phyloP scores from a whole-genome alignment of 2,113 vertebrate genomes.

The Junco hyemalis region DNA sequence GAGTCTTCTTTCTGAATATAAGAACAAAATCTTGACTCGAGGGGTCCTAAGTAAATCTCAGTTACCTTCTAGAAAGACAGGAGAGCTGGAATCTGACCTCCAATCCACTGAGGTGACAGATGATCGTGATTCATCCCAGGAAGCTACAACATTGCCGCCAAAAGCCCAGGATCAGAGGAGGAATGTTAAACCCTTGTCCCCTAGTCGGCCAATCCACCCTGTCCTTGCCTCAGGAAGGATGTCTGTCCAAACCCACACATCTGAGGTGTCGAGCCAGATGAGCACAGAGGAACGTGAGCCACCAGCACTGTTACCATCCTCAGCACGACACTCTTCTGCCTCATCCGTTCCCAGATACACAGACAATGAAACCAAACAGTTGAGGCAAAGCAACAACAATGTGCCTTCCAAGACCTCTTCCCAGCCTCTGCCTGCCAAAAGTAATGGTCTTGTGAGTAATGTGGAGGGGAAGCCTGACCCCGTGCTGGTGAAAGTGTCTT shows the following conservation, averaged over 20 bases:
- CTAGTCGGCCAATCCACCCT: conserved; percentile 77
- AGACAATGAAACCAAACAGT: conserved; percentile 61
- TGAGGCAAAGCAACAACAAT: conserved; percentile 5
- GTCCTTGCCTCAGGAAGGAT: conserved; percentile 75
- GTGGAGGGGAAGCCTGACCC: conserved; percentile 35
- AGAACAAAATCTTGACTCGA: conserved; percentile 63
- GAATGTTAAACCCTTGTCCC: conserved; percentile 68
- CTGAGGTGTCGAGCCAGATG: not conserved
- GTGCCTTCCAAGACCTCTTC: conserved; percentile 12
- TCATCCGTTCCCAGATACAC: not conserved
- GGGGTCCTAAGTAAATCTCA: conserved; percentile 44
- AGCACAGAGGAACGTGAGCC: not conserved
- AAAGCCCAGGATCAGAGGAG: conserved; percentile 61
- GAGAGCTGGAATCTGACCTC: conserved; percentile 29
- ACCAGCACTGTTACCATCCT: not conserved
- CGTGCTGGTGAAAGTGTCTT: conserved; percentile 37
- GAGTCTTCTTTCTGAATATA: conserved; percentile 62
- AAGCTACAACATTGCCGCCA: not conserved
- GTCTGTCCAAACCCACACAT: conserved; percentile 49
- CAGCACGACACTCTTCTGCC: not conserved
- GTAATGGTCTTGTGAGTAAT: not conserved
- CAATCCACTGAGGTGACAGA: conserved; percentile 64
- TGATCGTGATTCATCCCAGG: not conserved
- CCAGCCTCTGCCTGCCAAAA: not conserved
- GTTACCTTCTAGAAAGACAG: conserved; percentile 35